Evolutionary conservation across 2,888 invertebrate genomes (phyloP).

Genomic region (Euspilapteryx auroguttella): DNA sequence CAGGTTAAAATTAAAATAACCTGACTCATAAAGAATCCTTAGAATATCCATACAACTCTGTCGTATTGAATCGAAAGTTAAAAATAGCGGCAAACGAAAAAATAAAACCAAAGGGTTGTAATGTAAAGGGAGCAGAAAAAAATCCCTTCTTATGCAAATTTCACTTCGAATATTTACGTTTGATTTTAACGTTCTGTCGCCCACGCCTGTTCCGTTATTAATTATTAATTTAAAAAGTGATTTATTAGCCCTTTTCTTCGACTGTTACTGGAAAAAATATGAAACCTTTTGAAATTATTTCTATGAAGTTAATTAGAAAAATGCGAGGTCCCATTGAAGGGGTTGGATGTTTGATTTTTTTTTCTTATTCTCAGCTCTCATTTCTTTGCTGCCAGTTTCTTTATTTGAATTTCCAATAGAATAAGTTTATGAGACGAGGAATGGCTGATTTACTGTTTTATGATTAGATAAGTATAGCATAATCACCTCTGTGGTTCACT

Average conservation of each 20-base stretch:
- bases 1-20: too few relatives aligned
- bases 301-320: conserved; percentile 37
- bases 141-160: conserved; percentile 50
- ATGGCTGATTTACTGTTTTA: too few relatives aligned
- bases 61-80: conserved; percentile 7
- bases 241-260: conserved; percentile 34
- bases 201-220: conserved; percentile 29
- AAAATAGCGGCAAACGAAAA: conserved; percentile 25
- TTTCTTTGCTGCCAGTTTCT: too few relatives aligned
- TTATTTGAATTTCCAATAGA: conserved; percentile 20
- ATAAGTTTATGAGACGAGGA: conserved; percentile 31
- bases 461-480: too few relatives aligned
- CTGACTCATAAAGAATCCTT: too few relatives aligned
- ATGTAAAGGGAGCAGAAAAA: conserved; percentile 15
- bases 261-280: not conserved
- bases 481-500: too few relatives aligned
- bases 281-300: conserved; percentile 27
- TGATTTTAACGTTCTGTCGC: conserved; percentile 37
- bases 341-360: conserved; percentile 18
- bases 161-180: conserved; percentile 34
- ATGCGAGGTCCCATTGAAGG: conserved; percentile 33
- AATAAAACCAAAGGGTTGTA: conserved; percentile 19
- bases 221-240: conserved; percentile 55
- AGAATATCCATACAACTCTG: conserved; percentile 15
- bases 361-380: conserved; percentile 20